Percentiles rank a stretch among this genome's conserved stretches.
phyloP scores from a whole-genome alignment of 23 tunicate genomes.

The Corella eumyota region DNA sequence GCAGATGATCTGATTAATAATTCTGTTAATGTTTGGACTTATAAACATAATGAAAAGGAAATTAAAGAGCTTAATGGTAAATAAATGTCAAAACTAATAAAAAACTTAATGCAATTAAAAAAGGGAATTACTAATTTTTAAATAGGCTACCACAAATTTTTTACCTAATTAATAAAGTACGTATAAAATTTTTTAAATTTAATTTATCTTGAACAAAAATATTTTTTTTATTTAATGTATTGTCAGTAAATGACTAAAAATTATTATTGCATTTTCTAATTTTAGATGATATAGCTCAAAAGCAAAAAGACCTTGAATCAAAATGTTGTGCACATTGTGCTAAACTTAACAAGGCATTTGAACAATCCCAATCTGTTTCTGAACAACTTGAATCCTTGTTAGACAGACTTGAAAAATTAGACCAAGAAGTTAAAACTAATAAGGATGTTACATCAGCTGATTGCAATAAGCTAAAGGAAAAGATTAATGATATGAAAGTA shows the following conservation, averaged over 20 bases:
- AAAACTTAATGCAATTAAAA: too few species aligned
- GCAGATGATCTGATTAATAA: neutral
- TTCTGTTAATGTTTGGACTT: neutral
- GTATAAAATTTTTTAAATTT: too few species aligned
- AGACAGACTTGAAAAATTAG: neutral
- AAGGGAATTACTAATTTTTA: too few species aligned
- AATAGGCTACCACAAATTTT: too few species aligned
- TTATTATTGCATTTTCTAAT: too few species aligned
- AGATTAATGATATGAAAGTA: constrained; percentile 10
- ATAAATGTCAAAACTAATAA: too few species aligned
- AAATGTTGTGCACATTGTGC: neutral
- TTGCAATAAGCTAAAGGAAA: constrained; percentile 1
- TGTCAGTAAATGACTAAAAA: too few species aligned
- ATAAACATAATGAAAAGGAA: too few species aligned
- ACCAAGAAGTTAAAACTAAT: neutral
- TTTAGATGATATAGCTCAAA: constrained; percentile 4
- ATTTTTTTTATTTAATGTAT: too few species aligned
- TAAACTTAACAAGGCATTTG: constrained; percentile 4
- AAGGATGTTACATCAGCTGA: neutral
- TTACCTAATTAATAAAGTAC: too few species aligned
- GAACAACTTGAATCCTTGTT: constrained; percentile 27
- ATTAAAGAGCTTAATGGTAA: too few species aligned
- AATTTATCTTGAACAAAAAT: too few species aligned
- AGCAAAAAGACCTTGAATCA: neutral
- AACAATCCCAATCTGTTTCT: constrained; percentile 11